Percentiles rank a stretch among this genome's conserved stretches.
These are phyloP conservation scores for Percopsis omiscomaycus DNA, from an alignment of 2,797 vertebrate genomes.

Conservation along the genomic window DNA sequence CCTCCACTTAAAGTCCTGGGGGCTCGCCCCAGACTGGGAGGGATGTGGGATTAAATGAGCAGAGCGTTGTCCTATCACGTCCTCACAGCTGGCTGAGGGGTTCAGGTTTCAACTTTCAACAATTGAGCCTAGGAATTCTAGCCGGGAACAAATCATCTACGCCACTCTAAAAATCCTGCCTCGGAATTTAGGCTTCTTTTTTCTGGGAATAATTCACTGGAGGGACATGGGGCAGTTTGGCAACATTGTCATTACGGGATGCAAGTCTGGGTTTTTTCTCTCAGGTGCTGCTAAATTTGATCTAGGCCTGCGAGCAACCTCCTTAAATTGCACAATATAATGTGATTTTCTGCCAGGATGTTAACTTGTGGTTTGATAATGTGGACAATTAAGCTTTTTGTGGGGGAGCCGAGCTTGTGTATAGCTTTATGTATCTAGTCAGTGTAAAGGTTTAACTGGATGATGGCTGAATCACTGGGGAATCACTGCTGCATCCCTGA, in stretches of 20 bases:
- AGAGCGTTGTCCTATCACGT: conserved; percentile 71
- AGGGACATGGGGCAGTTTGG: conserved; percentile 23
- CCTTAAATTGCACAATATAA: conserved; percentile 40
- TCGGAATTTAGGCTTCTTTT: conserved; percentile 45
- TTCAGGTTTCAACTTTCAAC: conserved; percentile 71
- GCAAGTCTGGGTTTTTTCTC: conserved; percentile 28
- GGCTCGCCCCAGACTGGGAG: conserved; percentile 33
- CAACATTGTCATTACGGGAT: conserved; percentile 2
- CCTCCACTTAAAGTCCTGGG: conserved; percentile 33
- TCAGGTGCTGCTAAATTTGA: conserved; percentile 57
- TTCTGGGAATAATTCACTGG: conserved; percentile 47
- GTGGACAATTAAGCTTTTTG: conserved; percentile 25
- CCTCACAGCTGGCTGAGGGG: conserved; percentile 71
- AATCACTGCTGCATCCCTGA: not conserved
- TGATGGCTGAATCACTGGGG: not conserved
- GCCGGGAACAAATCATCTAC: conserved; percentile 75
- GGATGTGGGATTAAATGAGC: conserved; percentile 56
- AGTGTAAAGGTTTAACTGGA: conserved; percentile 3
- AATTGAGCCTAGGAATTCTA: conserved; percentile 72
- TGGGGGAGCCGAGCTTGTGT: conserved; percentile 34
- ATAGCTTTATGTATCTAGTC: conserved; percentile 8
- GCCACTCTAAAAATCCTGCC: conserved; percentile 48
- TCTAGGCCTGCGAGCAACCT: conserved; percentile 41
- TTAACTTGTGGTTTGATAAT: conserved; percentile 40
- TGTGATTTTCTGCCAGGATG: conserved; percentile 36